These are phyloP conservation scores for Automeris io DNA, from an alignment of 2,888 invertebrate species.

Conservation along the genomic window DNA sequence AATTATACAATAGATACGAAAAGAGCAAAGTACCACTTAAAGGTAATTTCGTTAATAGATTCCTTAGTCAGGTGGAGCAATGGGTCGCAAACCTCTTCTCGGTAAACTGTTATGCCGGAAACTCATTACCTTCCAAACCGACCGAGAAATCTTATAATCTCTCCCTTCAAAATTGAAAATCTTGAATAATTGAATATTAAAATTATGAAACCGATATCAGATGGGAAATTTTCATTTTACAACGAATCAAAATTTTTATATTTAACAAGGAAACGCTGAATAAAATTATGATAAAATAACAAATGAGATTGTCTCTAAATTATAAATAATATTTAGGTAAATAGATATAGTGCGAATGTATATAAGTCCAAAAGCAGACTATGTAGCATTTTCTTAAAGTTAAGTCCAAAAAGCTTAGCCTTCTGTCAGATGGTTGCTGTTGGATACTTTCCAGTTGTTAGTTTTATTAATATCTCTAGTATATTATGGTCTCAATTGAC, in stretches of 20 bases:
- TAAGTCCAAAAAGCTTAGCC: conserved; percentile 46
- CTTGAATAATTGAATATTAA: conserved; percentile 66
- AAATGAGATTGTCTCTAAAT: conserved; percentile 13
- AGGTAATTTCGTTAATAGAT: conserved; percentile 43
- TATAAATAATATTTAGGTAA: conserved; percentile 14
- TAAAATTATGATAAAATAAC: conserved; percentile 16
- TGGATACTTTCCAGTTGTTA: conserved; percentile 42
- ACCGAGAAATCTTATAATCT: conserved; percentile 68
- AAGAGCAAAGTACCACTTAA: conserved; percentile 26
- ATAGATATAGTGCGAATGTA: conserved; percentile 9
- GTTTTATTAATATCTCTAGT: conserved; percentile 38
- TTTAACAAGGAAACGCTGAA: conserved; percentile 8
- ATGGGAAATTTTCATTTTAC: conserved; percentile 31
- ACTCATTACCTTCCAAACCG: conserved; percentile 68
- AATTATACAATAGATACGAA: conserved; percentile 10
- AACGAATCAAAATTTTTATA: conserved; percentile 10
- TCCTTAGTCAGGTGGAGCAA: conserved; percentile 43
- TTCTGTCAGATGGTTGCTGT: conserved; percentile 27
- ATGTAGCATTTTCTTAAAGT: conserved; percentile 37
- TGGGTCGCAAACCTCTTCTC: conserved; percentile 45
- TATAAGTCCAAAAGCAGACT: conserved; percentile 30
- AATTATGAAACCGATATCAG: conserved; percentile 45
- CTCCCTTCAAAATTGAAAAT: conserved; percentile 64
- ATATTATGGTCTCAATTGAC: neutral
- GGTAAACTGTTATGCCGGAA: conserved; percentile 63